Percentiles rank a stretch among this genome's conserved stretches.
phyloP scores from a whole-genome alignment of 2,888 invertebrate species.

The Stratiomys singularior region DNA sequence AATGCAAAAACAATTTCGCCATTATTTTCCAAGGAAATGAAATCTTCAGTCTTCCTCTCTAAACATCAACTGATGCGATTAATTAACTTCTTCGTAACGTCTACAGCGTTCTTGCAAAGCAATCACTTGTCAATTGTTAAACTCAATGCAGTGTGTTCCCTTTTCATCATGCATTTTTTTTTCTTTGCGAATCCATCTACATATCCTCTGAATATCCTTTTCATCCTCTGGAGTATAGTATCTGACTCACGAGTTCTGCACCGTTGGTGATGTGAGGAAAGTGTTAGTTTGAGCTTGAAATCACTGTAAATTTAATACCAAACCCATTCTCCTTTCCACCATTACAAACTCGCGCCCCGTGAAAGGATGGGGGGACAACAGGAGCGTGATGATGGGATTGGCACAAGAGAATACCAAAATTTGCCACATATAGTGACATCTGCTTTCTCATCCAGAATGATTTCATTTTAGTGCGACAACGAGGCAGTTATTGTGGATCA shows the following conservation, averaged over 20 bases:
- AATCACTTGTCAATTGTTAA: background rate
- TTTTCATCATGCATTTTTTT: background rate
- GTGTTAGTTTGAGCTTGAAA: constrained; percentile 44
- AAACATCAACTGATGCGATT: background rate
- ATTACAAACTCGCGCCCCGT: background rate
- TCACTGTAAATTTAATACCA: constrained; percentile 46
- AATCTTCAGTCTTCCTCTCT: too few relatives aligned
- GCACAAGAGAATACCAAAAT: too few relatives aligned
- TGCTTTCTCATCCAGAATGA: constrained; percentile 10
- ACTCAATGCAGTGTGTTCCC: background rate
- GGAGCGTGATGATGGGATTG: too few relatives aligned
- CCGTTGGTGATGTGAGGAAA: constrained; percentile 17
- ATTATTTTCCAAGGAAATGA: too few relatives aligned
- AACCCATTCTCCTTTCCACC: background rate
- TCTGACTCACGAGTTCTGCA: too few relatives aligned
- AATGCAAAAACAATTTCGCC: too few relatives aligned
- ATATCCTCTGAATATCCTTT: too few relatives aligned
- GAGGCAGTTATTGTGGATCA: background rate
- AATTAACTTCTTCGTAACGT: constrained; percentile 5
- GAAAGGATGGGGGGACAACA: background rate
- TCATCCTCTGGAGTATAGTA: too few relatives aligned
- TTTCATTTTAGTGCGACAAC: constrained; percentile 7
- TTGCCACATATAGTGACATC: background rate
- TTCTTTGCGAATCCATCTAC: too few relatives aligned
- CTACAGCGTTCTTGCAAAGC: background rate